Percentiles rank a stretch among this genome's conserved stretches.
These are phyloP conservation scores for Colostygia pectinataria DNA, from an alignment of 2,888 invertebrate species.

Conservation along the genomic window DNA sequence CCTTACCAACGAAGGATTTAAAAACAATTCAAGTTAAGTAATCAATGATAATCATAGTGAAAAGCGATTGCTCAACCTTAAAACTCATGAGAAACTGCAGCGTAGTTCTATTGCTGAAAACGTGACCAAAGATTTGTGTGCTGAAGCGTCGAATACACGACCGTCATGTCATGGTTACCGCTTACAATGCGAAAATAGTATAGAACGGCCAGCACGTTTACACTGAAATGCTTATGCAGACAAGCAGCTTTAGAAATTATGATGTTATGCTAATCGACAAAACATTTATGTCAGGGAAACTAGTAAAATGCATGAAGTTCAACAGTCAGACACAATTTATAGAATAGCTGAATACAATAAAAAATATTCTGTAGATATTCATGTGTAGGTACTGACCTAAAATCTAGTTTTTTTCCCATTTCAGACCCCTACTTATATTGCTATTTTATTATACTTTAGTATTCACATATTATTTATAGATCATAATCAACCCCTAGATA, in stretches of 20 bases:
- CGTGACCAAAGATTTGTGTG: slow-evolving; percentile 19
- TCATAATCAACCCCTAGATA: slow-evolving; percentile 41
- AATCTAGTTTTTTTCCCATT: slow-evolving; percentile 1
- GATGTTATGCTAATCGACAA: neutral
- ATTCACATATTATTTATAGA: slow-evolving; percentile 44
- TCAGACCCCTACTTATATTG: slow-evolving; percentile 3
- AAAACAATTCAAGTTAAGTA: neutral
- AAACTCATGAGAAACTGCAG: slow-evolving; percentile 18
- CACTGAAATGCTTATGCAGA: slow-evolving; percentile 3
- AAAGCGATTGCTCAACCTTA: slow-evolving; percentile 14
- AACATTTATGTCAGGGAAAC: neutral
- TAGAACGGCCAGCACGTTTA: slow-evolving; percentile 1
- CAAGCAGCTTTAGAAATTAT: neutral
- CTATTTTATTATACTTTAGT: slow-evolving; percentile 17
- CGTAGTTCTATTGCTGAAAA: slow-evolving; percentile 8
- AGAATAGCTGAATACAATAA: neutral
- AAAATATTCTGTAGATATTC: neutral
- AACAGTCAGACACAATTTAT: neutral
- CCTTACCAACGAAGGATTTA: slow-evolving; percentile 49
- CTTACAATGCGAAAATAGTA: slow-evolving; percentile 17
- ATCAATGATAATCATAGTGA: neutral
- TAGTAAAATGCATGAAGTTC: neutral
- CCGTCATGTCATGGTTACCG: slow-evolving; percentile 17
- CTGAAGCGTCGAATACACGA: slow-evolving; percentile 17
- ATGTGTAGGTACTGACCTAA: neutral